phyloP scores from a whole-genome alignment of 1,140 invertebrate species.

The Leucophenga varia region DNA sequence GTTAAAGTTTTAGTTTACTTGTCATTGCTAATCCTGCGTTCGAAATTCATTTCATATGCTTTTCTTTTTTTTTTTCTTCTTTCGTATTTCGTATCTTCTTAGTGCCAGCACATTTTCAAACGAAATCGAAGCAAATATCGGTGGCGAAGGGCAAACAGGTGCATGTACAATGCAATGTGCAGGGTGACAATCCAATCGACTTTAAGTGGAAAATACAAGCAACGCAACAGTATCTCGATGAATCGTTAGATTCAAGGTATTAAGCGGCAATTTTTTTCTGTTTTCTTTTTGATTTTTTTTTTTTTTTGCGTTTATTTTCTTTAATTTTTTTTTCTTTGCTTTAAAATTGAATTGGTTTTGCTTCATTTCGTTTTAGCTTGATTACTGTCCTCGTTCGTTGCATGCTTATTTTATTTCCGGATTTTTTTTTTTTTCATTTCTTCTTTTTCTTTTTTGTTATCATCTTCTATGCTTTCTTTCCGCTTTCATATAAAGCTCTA shows the following conservation, averaged over 20 bases:
- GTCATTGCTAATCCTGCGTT: neutral
- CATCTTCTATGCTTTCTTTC: constrained; percentile 2
- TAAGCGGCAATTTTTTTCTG: too few relatives aligned
- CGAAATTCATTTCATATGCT: neutral
- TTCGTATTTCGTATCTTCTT: constrained; percentile 15
- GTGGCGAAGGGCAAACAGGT: constrained; percentile 74
- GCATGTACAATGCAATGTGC: constrained; percentile 81
- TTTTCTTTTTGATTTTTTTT: too few relatives aligned
- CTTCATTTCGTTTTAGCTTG: too few relatives aligned
- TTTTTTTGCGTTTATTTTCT: too few relatives aligned
- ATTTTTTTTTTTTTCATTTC: neutral
- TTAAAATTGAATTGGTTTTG: too few relatives aligned
- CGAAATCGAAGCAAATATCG: constrained; percentile 74
- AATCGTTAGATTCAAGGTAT: constrained; percentile 68
- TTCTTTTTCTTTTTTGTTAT: constrained; percentile 8
- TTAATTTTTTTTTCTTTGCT: too few relatives aligned
- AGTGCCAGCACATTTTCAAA: constrained; percentile 83
- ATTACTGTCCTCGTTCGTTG: constrained; percentile 4
- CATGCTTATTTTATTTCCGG: neutral
- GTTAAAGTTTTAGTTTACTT: neutral
- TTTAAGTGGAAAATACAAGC: constrained; percentile 74
- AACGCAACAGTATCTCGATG: constrained; percentile 64
- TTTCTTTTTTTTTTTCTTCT: neutral
- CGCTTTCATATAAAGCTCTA: too few relatives aligned
- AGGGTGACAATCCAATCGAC: constrained; percentile 85